Percentiles rank a stretch among this genome's conserved stretches.
Evolutionary conservation across 2,113 vertebrate genomes (phyloP).

Genomic region (Podarcis cretensis): DNA sequence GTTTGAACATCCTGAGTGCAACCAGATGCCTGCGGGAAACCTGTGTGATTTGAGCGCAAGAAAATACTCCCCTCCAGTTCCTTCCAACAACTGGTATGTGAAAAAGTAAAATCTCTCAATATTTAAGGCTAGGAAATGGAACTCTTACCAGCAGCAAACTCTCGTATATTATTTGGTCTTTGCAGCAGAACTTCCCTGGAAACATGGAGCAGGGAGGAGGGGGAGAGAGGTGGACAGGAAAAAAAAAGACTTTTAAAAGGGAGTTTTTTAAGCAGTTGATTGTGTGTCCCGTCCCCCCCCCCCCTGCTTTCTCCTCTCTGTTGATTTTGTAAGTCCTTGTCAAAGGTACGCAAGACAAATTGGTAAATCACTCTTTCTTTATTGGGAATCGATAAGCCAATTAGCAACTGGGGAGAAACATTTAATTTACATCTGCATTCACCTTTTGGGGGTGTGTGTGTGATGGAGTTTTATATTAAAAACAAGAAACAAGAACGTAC

Average conservation of each 20-base stretch:
- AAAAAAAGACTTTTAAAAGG: neutral
- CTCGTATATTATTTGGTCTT: constrained; percentile 66
- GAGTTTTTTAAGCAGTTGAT: neutral
- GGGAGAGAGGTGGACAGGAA: neutral
- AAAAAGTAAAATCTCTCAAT: neutral
- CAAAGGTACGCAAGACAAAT: neutral
- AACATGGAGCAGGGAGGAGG: neutral
- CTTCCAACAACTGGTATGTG: neutral
- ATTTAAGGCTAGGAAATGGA: neutral
- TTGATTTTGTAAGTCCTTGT: neutral
- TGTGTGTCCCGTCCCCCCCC: no score
- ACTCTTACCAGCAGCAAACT: constrained; percentile 71
- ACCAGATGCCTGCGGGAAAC: no score
- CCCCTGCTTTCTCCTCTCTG: accelerated
- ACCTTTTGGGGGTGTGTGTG: neutral
- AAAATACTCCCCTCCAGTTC: no score
- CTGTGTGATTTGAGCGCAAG: no score
- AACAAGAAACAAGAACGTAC: neutral
- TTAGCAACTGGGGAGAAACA: neutral
- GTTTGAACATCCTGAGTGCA: no score
- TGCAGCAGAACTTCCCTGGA: constrained; percentile 68
- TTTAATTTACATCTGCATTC: neutral
- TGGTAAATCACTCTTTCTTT: constrained; percentile 1
- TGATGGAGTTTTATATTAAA: neutral
- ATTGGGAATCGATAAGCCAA: neutral